A percentile compares a stretch with the other conserved stretches of the same genome.
Evolutionary conservation across 2,888 invertebrate species (phyloP).

Genomic region (Steinernema scapterisci): DNA sequence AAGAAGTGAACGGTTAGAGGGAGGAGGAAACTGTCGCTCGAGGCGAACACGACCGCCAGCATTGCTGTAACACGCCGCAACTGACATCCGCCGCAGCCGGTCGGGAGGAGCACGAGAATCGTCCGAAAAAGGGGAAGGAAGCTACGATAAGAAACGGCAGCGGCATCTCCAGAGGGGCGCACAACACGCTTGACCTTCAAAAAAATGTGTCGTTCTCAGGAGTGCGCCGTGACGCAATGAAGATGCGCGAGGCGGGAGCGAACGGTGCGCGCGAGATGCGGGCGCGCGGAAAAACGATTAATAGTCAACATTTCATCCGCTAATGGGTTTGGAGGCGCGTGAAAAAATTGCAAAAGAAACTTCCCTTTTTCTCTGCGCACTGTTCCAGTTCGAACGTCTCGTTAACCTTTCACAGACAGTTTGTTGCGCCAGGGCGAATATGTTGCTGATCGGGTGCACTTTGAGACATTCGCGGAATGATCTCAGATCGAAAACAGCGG

Average conservation of each 20-base stretch:
- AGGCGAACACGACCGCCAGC: neutral
- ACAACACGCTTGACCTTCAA: conserved; percentile 26
- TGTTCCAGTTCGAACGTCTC: neutral
- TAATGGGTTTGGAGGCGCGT: conserved; percentile 22
- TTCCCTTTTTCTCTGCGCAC: neutral
- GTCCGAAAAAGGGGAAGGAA: conserved; percentile 26
- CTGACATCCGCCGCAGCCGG: neutral
- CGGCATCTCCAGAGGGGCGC: neutral
- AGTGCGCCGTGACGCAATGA: neutral
- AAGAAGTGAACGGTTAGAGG: neutral
- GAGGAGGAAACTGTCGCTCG: neutral
- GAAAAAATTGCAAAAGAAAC: conserved; percentile 20
- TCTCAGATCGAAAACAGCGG: too few relatives aligned
- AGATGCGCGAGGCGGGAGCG: neutral
- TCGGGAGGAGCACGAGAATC: neutral
- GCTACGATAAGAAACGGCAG: conserved; percentile 15
- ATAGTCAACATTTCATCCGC: conserved; percentile 28
- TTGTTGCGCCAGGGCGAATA: neutral
- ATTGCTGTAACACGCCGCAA: conserved; percentile 8
- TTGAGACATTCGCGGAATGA: too few relatives aligned
- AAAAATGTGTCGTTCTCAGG: conserved; percentile 27
- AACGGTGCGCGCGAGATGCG: conserved; percentile 8
- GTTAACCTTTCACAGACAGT: neutral
- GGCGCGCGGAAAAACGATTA: neutral
- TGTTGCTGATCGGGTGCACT: too few relatives aligned